These are phyloP conservation scores for Neoitamus cyanurus DNA, from an alignment of 2,888 invertebrate genomes.

Conservation along the genomic window DNA sequence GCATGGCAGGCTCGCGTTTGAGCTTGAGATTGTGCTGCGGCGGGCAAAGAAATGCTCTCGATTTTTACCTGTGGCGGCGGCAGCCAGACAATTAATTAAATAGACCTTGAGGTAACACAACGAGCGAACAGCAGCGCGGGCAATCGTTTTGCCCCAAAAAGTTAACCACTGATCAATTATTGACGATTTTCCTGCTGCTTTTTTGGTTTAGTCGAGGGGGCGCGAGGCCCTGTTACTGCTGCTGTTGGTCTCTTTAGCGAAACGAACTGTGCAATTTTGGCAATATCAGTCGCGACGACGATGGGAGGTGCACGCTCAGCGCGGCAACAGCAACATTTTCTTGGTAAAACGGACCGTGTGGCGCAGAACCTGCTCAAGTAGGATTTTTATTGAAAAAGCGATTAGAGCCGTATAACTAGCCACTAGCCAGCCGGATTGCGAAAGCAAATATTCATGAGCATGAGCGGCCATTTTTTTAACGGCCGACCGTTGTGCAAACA, in stretches of 20 bases:
- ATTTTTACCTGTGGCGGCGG: background rate
- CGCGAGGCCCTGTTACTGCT: background rate
- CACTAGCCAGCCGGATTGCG: background rate
- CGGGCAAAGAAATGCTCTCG: background rate
- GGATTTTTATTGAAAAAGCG: constrained; percentile 19
- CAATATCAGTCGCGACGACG: constrained; percentile 14
- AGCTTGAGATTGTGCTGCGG: background rate
- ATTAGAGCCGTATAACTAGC: constrained; percentile 12
- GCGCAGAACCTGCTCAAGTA: background rate
- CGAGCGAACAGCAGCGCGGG: background rate
- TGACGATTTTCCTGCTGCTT: constrained; percentile 15
- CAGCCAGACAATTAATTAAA: constrained; percentile 35
- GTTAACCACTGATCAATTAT: constrained; percentile 32
- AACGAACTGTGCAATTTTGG: constrained; percentile 8
- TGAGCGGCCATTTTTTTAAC: background rate
- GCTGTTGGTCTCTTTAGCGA: background rate
- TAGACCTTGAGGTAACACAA: constrained; percentile 21
- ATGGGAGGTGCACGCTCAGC: background rate
- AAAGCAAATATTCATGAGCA: constrained; percentile 29
- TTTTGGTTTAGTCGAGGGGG: background rate
- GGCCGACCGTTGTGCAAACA: background rate
- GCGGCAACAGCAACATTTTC: background rate
- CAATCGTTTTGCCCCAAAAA: constrained; percentile 26
- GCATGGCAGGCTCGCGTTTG: background rate
- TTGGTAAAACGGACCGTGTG: background rate